phyloP scores from a whole-genome alignment of 1,140 invertebrate genomes.

The Gryon sp. region DNA sequence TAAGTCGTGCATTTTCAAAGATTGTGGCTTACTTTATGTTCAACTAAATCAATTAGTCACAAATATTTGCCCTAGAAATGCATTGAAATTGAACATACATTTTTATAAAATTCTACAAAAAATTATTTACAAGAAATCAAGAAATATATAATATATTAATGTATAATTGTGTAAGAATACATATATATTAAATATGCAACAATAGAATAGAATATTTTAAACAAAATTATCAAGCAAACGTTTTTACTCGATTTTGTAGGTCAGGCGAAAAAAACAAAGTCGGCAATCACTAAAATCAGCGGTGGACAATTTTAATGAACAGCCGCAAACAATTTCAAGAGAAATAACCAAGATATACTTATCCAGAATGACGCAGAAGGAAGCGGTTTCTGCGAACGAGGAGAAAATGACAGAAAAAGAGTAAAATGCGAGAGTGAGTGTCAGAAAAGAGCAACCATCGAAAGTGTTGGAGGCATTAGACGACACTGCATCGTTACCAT shows the following conservation, averaged over 20 bases:
- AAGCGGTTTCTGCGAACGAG: constrained; percentile 30
- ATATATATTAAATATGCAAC: too few relatives aligned
- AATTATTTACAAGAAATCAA: background rate
- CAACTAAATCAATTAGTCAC: too few relatives aligned
- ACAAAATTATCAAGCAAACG: too few relatives aligned
- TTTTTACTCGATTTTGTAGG: constrained; percentile 11
- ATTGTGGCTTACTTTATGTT: background rate
- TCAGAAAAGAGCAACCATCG: constrained; percentile 31
- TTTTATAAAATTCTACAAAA: background rate
- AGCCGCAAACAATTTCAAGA: constrained; percentile 28
- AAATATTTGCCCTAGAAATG: too few relatives aligned
- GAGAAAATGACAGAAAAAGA: constrained; percentile 22
- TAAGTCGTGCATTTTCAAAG: background rate
- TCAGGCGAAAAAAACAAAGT: constrained; percentile 12
- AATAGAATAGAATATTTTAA: too few relatives aligned
- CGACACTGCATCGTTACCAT: constrained; percentile 70
- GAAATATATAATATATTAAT: too few relatives aligned
- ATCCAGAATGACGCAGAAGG: constrained; percentile 20
- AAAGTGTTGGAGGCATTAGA: constrained; percentile 66
- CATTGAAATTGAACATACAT: too few relatives aligned
- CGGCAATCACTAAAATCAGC: constrained; percentile 19
- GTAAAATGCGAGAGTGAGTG: constrained; percentile 41
- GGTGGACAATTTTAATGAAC: constrained; percentile 42
- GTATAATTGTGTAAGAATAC: too few relatives aligned
- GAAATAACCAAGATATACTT: constrained; percentile 14